Conservation (phyloP, 35 echinoderm and acorn worm species). For the Eucidaris tribuloides region DNA sequence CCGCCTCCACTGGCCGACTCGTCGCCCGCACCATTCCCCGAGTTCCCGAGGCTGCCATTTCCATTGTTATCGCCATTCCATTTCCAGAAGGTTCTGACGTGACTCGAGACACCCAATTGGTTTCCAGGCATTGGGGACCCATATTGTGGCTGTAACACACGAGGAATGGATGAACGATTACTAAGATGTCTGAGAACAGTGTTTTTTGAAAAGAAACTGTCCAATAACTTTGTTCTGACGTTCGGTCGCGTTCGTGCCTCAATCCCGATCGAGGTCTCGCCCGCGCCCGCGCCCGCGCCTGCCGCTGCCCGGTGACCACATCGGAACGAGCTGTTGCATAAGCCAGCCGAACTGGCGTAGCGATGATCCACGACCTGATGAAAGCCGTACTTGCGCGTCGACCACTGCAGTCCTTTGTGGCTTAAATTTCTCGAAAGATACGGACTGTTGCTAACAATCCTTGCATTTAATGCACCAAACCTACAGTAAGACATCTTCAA, state of each 20-base stretch:
- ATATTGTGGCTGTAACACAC: too few relatives aligned
- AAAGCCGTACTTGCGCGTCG: too few relatives aligned
- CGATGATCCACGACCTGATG: too few relatives aligned
- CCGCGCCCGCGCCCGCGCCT: not conserved
- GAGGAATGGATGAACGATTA: too few relatives aligned
- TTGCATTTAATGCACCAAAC: not conserved
- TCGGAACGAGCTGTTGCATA: not conserved
- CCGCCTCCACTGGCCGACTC: conserved; percentile 12
- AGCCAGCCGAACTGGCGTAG: not conserved
- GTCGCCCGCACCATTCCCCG: conserved; percentile 13
- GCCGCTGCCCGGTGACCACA: not conserved
- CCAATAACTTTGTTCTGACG: not conserved
- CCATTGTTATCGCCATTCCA: conserved; percentile 47
- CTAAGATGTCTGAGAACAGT: not conserved
- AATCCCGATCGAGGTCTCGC: not conserved
- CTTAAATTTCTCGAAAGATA: not conserved
- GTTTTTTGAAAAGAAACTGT: not conserved
- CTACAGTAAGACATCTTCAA: conserved; percentile 17
- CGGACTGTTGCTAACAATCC: not conserved
- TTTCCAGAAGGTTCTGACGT: conserved; percentile 38
- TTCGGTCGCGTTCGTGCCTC: not conserved
- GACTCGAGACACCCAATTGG: not conserved
- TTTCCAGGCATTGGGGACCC: too few relatives aligned
- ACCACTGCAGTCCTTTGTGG: not conserved
- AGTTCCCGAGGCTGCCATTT: not conserved